phyloP scores from a whole-genome alignment of 2,888 invertebrate genomes.

The Spisula solida region DNA sequence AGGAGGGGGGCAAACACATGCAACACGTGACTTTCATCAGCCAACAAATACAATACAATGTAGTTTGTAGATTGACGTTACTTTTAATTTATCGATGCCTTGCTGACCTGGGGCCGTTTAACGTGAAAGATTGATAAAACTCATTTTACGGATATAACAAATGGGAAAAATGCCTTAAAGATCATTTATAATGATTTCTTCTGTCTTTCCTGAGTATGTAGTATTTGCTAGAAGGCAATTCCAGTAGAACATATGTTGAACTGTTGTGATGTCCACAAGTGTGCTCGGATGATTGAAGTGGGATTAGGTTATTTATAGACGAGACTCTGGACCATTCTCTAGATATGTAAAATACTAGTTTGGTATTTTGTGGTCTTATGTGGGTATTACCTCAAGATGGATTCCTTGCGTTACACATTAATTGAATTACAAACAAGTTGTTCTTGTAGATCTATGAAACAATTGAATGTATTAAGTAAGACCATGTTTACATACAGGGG shows the following conservation, averaged over 20 bases:
- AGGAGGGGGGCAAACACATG: too few species aligned
- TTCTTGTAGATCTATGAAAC: too few species aligned
- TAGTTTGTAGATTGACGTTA: not conserved
- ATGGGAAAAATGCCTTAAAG: not conserved
- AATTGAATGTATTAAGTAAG: too few species aligned
- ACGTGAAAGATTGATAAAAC: constrained; percentile 4
- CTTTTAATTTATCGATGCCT: not conserved
- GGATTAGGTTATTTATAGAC: not conserved
- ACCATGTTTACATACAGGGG: too few species aligned
- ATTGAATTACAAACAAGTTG: too few species aligned
- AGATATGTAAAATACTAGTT: not conserved
- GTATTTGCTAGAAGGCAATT: not conserved
- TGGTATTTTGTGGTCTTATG: not conserved
- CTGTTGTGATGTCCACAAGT: not conserved
- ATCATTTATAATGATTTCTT: constrained; percentile 13
- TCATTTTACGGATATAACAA: constrained; percentile 23
- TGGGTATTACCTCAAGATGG: not conserved
- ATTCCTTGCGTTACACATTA: too few species aligned
- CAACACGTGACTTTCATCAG: too few species aligned
- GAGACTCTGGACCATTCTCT: not conserved
- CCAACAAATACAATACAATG: too few species aligned
- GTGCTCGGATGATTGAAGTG: not conserved
- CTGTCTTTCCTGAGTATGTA: not conserved
- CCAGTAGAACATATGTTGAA: not conserved
- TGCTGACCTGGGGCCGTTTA: not conserved